A percentile compares a stretch with the other conserved stretches of the same genome.
These are phyloP conservation scores for Halictus ligatus DNA, from an alignment of 2,888 invertebrate genomes.

Conservation along the genomic window DNA sequence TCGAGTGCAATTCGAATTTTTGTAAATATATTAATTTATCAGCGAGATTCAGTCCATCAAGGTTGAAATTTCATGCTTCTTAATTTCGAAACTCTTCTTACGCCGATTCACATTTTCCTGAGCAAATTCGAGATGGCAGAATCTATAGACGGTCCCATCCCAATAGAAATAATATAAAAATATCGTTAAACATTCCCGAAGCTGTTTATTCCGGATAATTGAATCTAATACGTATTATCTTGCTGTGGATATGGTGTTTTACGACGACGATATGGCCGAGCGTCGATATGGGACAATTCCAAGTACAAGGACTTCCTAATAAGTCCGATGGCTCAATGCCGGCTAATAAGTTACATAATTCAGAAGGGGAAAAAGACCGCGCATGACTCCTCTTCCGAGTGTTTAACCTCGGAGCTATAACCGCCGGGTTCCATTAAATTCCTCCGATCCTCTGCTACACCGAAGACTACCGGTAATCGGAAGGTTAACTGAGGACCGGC, in stretches of 20 bases:
- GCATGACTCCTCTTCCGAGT: conserved; percentile 68
- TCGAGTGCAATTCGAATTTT: not conserved
- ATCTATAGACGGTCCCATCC: too few species aligned
- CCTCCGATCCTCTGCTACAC: conserved; percentile 68
- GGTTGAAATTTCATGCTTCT: not conserved
- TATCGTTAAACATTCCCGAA: not conserved
- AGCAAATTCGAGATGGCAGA: too few species aligned
- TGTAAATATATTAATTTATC: not conserved
- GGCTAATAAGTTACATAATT: not conserved
- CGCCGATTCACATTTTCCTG: too few species aligned
- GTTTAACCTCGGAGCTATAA: conserved; percentile 72
- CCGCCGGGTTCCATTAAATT: conserved; percentile 79
- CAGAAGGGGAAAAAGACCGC: conserved; percentile 31
- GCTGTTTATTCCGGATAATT: not conserved
- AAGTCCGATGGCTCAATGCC: conserved; percentile 14
- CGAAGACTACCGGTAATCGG: conserved; percentile 72
- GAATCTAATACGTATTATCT: not conserved
- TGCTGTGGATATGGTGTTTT: not conserved
- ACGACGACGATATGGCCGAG: not conserved
- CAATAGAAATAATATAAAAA: not conserved
- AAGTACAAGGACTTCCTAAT: not conserved
- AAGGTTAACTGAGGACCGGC: conserved; percentile 62
- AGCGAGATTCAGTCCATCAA: not conserved
- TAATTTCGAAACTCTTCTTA: too few species aligned
- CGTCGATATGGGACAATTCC: not conserved